These are phyloP conservation scores for Zaprionus africanus DNA, from an alignment of 1,140 invertebrate genomes.

Conservation along the genomic window DNA sequence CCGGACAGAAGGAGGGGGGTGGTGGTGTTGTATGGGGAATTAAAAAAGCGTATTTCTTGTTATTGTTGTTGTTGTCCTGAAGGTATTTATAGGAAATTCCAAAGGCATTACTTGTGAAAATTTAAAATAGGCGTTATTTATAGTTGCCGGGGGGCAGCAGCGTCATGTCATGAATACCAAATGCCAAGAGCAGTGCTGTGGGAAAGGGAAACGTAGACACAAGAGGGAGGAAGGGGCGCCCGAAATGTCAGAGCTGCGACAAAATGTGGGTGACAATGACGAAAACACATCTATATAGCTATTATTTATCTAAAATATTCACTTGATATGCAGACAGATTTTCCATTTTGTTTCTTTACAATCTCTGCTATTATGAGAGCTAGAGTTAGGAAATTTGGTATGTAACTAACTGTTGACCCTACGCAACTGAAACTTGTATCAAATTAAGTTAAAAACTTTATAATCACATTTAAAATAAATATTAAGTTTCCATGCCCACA, in stretches of 20 bases:
- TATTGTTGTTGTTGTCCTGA: constrained; percentile 73
- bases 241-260: constrained; percentile 17
- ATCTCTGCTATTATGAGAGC: neutral
- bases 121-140: constrained; percentile 67
- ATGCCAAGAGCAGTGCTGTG: constrained; percentile 17
- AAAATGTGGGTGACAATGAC: constrained; percentile 37
- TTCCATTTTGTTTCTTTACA: neutral
- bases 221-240: neutral
- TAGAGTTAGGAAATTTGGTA: neutral
- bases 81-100: constrained; percentile 80
- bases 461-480: neutral
- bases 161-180: constrained; percentile 63
- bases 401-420: neutral
- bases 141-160: constrained; percentile 34
- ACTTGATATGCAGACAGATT: neutral
- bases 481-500: neutral
- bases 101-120: constrained; percentile 69
- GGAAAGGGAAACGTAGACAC: neutral
- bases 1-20: too few relatives aligned
- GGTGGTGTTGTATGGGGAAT: constrained; percentile 29
- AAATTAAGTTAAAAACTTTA: neutral
- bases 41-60: constrained; percentile 39
- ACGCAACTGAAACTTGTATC: neutral
- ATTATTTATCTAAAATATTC: neutral
- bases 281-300: neutral